Conservation (phyloP, 2,113 vertebrate species). For the Thryonomys swinderianus region DNA sequence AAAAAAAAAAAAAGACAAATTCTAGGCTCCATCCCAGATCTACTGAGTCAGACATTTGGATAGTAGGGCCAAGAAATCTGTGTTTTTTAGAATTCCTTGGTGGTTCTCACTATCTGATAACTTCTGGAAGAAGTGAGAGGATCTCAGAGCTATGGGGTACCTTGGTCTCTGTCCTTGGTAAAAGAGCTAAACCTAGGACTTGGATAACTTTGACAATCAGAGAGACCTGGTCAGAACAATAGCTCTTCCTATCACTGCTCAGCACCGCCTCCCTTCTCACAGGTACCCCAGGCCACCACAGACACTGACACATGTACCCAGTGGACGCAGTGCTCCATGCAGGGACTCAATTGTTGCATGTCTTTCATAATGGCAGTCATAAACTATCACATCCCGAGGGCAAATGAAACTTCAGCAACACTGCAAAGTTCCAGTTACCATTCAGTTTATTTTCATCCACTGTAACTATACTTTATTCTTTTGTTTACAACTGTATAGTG, state of each 20-base stretch:
- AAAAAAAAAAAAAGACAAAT: no score
- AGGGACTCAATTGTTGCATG: background rate
- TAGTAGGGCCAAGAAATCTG: background rate
- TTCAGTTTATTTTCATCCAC: background rate
- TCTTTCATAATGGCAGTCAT: background rate
- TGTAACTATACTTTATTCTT: background rate
- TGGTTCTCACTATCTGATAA: slow-evolving; percentile 6
- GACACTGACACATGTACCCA: background rate
- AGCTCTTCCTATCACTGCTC: background rate
- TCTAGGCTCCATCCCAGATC: background rate
- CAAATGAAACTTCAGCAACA: background rate
- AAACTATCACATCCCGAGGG: background rate
- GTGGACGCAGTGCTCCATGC: background rate
- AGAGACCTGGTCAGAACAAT: background rate
- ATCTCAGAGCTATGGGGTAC: background rate
- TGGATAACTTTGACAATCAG: background rate
- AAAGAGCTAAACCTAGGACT: background rate
- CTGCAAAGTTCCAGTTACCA: background rate
- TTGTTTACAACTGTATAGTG: background rate
- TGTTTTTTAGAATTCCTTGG: background rate
- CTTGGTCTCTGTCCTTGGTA: background rate
- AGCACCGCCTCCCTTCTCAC: background rate
- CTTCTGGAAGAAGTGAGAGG: background rate
- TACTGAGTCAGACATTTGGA: background rate
- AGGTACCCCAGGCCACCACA: no score